phyloP scores from a whole-genome alignment of 2,797 vertebrate genomes.

The Chaunax sp. region DNA sequence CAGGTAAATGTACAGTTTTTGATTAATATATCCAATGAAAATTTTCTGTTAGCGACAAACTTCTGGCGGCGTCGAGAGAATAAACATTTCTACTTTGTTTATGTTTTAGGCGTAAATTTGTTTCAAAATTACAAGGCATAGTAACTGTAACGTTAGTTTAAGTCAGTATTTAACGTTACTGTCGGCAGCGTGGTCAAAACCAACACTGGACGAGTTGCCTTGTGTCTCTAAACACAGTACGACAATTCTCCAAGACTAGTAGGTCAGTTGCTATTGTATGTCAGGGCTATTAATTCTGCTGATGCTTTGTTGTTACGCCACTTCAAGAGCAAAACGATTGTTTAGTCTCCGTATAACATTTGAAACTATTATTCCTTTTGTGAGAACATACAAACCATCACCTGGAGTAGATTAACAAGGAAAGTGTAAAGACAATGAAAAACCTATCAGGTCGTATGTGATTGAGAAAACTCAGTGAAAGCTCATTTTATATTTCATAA shows the following conservation, averaged over 20 bases:
- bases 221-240: not conserved
- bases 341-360: too few species aligned
- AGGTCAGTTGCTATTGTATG: constrained; percentile 23
- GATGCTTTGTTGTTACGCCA: not conserved
- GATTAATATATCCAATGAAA: too few species aligned
- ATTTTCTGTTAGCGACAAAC: not conserved
- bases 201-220: constrained; percentile 2
- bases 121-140: not conserved
- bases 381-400: too few species aligned
- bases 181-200: not conserved
- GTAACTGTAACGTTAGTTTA: constrained; percentile 5
- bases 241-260: constrained; percentile 14
- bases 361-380: too few species aligned
- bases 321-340: too few species aligned
- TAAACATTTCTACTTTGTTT: not conserved
- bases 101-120: not conserved
- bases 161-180: constrained; percentile 8
- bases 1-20: not conserved
- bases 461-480: too few species aligned
- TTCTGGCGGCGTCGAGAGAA: not conserved
- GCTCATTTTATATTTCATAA: too few species aligned
- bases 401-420: too few species aligned
- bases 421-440: too few species aligned
- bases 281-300: not conserved
- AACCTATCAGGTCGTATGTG: too few species aligned